Conservation (phyloP, 2,113 vertebrate species). For the Catagonus wagneri region DNA sequence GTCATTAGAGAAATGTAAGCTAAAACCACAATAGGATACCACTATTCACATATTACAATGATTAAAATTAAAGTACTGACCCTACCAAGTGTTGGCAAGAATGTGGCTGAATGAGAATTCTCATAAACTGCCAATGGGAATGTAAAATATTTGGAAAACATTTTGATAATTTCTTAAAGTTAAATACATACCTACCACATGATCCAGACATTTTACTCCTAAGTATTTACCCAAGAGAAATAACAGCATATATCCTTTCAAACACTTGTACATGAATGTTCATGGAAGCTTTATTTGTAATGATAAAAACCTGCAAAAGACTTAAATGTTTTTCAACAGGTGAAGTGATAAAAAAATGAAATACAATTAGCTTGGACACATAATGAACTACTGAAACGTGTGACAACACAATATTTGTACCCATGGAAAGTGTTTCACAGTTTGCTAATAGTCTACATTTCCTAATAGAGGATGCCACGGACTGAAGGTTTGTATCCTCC, state of each 20-base stretch:
- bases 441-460: background rate
- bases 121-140: background rate
- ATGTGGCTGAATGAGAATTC: background rate
- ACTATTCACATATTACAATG: background rate
- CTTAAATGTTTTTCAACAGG: background rate
- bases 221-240: background rate
- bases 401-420: background rate
- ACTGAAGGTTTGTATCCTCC: background rate
- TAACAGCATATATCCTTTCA: background rate
- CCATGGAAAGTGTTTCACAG: background rate
- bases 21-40: background rate
- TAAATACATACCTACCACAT: background rate
- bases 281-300: conserved; percentile 15
- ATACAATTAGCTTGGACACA: background rate
- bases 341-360: background rate
- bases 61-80: conserved; percentile 45
- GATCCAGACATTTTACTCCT: background rate
- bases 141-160: background rate
- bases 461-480: background rate
- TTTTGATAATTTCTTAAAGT: background rate
- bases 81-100: background rate
- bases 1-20: background rate
- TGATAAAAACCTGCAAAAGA: background rate
- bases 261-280: background rate
- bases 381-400: background rate